Conservation (phyloP, 2,113 vertebrate genomes). For the Synchiropus splendidus region DNA sequence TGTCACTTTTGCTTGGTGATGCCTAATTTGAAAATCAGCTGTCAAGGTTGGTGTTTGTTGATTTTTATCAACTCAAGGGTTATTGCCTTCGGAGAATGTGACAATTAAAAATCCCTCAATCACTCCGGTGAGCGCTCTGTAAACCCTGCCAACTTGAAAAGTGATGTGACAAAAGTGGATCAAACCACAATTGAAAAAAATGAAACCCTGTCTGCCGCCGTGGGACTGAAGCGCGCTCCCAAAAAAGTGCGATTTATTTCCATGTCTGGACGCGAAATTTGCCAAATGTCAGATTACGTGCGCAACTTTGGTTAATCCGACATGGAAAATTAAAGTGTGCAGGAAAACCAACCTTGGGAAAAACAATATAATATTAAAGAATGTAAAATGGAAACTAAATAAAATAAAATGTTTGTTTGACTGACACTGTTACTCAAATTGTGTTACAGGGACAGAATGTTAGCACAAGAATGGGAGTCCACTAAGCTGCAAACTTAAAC, state of each 20-base stretch:
- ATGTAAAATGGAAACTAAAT: too few relatives aligned
- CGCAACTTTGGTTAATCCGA: too few relatives aligned
- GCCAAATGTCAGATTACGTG: too few relatives aligned
- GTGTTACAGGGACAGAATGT: too few relatives aligned
- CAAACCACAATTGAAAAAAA: conserved; percentile 1
- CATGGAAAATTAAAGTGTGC: too few relatives aligned
- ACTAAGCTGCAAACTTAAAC: too few relatives aligned
- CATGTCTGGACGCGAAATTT: neutral
- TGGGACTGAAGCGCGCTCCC: neutral
- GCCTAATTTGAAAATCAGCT: conserved; percentile 61
- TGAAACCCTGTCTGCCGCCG: conserved; percentile 2
- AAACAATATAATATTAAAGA: too few relatives aligned
- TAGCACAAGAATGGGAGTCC: too few relatives aligned
- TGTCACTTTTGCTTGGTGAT: conserved; percentile 37
- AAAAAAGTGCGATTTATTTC: neutral
- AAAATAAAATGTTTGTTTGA: neutral
- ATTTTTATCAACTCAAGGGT: conserved; percentile 68
- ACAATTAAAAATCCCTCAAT: conserved; percentile 70
- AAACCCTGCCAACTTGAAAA: conserved; percentile 21
- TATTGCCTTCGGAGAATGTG: conserved; percentile 67
- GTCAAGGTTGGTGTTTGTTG: conserved; percentile 65
- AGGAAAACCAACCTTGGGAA: too few relatives aligned
- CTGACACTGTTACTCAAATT: neutral
- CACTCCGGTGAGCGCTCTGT: conserved; percentile 40
- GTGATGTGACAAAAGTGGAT: conserved; percentile 9